Percentiles rank a stretch among this genome's conserved stretches.
These are phyloP conservation scores for Cherax quadricarinatus DNA, from an alignment of 1,140 invertebrate genomes.

Conservation along the genomic window DNA sequence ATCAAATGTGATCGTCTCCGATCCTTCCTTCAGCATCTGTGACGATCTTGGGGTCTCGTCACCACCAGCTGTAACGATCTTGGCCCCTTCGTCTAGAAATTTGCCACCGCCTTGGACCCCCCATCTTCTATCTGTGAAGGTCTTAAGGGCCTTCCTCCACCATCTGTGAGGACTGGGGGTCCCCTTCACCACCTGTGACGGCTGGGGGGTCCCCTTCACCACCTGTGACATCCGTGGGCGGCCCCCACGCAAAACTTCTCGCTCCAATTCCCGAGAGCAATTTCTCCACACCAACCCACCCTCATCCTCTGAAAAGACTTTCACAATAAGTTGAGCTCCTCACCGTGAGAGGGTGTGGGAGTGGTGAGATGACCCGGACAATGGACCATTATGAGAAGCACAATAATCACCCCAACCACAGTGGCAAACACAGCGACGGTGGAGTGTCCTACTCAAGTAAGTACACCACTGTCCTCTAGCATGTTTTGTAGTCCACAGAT, in stretches of 20 bases:
- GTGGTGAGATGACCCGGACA: constrained; percentile 1
- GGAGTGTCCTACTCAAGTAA: constrained; percentile 38
- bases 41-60: too few species aligned
- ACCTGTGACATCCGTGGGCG: background rate
- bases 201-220: background rate
- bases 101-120: too few species aligned
- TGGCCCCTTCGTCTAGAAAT: too few species aligned
- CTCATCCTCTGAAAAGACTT: background rate
- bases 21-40: too few species aligned
- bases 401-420: constrained; percentile 55
- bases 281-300: background rate
- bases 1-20: too few species aligned
- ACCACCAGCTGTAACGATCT: too few species aligned
- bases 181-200: background rate
- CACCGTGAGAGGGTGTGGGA: background rate
- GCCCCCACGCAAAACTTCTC: background rate
- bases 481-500: too few species aligned
- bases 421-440: constrained; percentile 21
- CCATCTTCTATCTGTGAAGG: too few species aligned
- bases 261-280: background rate
- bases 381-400: constrained; percentile 57
- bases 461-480: background rate
- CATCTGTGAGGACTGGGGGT: too few species aligned
- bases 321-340: background rate
- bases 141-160: too few species aligned